phyloP scores from a whole-genome alignment of 2,113 vertebrate species.

The Thermophis baileyi region DNA sequence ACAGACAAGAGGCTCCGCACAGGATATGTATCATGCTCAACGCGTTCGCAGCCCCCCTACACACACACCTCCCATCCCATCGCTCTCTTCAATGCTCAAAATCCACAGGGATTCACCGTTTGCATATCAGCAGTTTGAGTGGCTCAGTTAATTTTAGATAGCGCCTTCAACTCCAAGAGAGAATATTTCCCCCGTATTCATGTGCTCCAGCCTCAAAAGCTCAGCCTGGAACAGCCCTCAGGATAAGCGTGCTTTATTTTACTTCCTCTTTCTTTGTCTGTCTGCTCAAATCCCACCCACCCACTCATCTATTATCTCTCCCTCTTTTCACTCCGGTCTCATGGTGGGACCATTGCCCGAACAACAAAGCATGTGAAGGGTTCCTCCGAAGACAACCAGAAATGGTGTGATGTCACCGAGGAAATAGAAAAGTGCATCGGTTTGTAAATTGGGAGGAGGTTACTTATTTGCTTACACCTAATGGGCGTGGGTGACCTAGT shows the following conservation, averaged over 20 bases:
- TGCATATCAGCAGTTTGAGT: slow-evolving; percentile 35
- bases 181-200: slow-evolving; percentile 12
- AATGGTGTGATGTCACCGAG: slow-evolving; percentile 27
- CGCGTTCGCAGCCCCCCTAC: not conserved
- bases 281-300: not conserved
- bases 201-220: slow-evolving; percentile 42
- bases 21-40: not conserved
- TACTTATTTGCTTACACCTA: not conserved
- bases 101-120: slow-evolving; percentile 55
- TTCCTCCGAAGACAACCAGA: slow-evolving; percentile 5
- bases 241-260: not conserved
- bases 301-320: not conserved
- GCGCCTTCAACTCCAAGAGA: slow-evolving; percentile 22
- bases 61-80: slow-evolving; percentile 36
- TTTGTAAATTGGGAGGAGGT: slow-evolving; percentile 1
- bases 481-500: too few relatives aligned
- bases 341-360: not conserved
- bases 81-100: slow-evolving; percentile 32
- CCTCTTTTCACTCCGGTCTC: not conserved
- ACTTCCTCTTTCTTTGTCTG: not conserved
- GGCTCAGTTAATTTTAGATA: slow-evolving; percentile 57
- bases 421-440: slow-evolving; percentile 25
- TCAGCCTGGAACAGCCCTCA: not conserved
- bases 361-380: not conserved
- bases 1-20: not conserved